Conservation (phyloP, 2,888 invertebrate genomes). For the Spisula solida region DNA sequence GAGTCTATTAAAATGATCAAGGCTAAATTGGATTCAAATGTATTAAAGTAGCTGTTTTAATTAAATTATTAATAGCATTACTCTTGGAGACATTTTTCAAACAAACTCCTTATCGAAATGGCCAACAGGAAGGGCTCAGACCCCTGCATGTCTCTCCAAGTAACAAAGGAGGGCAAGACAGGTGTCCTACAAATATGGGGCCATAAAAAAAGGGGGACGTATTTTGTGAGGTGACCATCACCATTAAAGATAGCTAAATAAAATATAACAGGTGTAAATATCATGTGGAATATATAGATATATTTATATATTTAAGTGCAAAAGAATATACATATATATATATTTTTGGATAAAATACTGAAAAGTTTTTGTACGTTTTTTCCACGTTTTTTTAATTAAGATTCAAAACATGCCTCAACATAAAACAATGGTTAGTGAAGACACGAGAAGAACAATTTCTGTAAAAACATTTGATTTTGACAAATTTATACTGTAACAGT, state of each 20-base stretch:
- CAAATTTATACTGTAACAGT: too few species aligned
- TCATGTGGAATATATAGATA: neutral
- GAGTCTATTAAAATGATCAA: too few species aligned
- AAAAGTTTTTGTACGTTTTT: neutral
- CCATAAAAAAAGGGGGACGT: neutral
- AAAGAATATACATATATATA: slow-evolving; percentile 3
- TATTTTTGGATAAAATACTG: neutral
- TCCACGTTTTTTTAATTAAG: neutral
- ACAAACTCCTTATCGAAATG: neutral
- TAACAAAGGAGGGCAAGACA: slow-evolving; percentile 75
- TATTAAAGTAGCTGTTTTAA: too few species aligned
- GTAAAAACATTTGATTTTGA: neutral
- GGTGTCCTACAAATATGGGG: slow-evolving; percentile 59
- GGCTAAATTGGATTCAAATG: too few species aligned
- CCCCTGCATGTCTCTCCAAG: slow-evolving; percentile 79
- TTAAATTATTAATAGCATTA: too few species aligned
- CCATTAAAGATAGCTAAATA: slow-evolving; percentile 24
- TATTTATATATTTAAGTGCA: slow-evolving; percentile 17
- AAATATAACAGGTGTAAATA: slow-evolving; percentile 28
- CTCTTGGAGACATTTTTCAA: slow-evolving; percentile 29
- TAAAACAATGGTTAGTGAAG: slow-evolving; percentile 4
- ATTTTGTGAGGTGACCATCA: slow-evolving; percentile 2
- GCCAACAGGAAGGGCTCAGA: slow-evolving; percentile 31
- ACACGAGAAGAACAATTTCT: neutral
- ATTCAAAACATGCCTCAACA: slow-evolving; percentile 5